Percentiles rank a stretch among this genome's conserved stretches.
Conservation (phyloP, 2,113 vertebrate genomes). For the Catharus bicknelli region DNA sequence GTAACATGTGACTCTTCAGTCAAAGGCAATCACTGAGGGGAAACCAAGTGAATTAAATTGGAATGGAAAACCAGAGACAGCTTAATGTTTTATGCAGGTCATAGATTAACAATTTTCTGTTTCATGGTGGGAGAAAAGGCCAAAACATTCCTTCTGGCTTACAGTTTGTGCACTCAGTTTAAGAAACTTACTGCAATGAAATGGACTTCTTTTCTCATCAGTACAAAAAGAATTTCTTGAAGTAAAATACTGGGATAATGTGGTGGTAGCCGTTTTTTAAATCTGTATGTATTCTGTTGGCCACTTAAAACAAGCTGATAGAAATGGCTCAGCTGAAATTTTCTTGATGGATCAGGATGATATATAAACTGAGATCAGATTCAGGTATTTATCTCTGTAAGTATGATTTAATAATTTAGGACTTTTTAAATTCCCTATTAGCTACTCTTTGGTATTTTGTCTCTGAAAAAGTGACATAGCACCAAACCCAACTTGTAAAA, state of each 20-base stretch:
- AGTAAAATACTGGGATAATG: not conserved
- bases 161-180: conserved; percentile 27
- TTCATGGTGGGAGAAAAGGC: conserved; percentile 32
- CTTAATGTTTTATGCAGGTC: conserved; percentile 57
- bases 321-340: not conserved
- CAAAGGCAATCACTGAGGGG: conserved; percentile 61
- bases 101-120: conserved; percentile 61
- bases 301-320: not conserved
- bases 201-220: not conserved
- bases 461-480: not conserved
- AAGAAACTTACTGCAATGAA: not conserved
- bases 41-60: conserved; percentile 60
- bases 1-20: conserved; percentile 63
- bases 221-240: not conserved
- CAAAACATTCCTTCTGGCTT: not conserved
- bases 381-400: conserved; percentile 16
- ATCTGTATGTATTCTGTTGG: not conserved
- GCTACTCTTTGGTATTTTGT: not conserved
- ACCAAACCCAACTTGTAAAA: not conserved
- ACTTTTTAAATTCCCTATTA: not conserved
- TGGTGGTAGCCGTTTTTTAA: not conserved
- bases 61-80: conserved; percentile 63
- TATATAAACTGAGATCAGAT: not conserved
- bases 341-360: not conserved
- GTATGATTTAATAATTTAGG: not conserved